phyloP scores from a whole-genome alignment of 92 coral and sea anemone species.

The Isaurus tuberculatus region DNA sequence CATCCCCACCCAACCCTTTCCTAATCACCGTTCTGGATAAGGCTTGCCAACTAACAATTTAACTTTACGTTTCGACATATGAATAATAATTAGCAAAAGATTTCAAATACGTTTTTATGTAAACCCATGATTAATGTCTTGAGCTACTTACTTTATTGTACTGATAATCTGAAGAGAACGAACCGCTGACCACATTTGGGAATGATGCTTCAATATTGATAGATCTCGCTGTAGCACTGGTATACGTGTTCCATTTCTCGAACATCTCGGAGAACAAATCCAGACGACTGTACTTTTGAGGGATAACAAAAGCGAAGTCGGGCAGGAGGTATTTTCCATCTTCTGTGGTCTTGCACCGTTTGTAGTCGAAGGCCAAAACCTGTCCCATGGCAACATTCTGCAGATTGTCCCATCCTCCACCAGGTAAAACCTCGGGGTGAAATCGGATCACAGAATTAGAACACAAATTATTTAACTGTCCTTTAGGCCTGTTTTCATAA shows the following conservation, averaged over 20 bases:
- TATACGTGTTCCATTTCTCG: slow-evolving; percentile 79
- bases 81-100: no score
- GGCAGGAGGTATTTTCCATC: slow-evolving; percentile 85
- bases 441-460: background rate
- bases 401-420: slow-evolving; percentile 89
- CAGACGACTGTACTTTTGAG: slow-evolving; percentile 77
- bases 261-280: slow-evolving; percentile 78
- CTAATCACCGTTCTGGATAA: no score
- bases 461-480: background rate
- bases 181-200: slow-evolving; percentile 79
- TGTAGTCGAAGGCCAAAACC: slow-evolving; percentile 73
- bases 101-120: no score
- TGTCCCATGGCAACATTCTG: slow-evolving; percentile 80
- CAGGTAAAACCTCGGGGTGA: slow-evolving; percentile 75
- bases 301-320: slow-evolving; percentile 78
- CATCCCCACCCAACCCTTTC: no score
- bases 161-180: slow-evolving; percentile 77
- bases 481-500: no score
- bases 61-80: no score
- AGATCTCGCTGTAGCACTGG: slow-evolving; percentile 69
- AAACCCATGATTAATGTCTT: background rate
- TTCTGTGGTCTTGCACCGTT: slow-evolving; percentile 81
- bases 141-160: slow-evolving; percentile 74
- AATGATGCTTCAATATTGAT: slow-evolving; percentile 77
- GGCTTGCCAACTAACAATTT: no score